Evolutionary conservation across 2,888 invertebrate genomes (phyloP).

Genomic region (Scaptodrosophila latifasciaeformis): DNA sequence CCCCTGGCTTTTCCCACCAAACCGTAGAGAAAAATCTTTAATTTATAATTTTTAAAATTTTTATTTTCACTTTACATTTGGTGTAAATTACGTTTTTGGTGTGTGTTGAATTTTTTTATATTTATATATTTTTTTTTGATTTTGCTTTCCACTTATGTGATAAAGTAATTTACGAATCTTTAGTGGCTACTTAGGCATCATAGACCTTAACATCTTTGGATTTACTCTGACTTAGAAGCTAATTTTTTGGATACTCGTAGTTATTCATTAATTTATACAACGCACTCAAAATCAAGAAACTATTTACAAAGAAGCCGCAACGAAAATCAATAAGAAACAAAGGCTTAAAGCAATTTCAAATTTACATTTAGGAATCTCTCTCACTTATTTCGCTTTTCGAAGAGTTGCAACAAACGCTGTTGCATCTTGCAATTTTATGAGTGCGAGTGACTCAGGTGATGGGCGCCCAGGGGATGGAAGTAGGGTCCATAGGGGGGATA

Average conservation of each 20-base stretch:
- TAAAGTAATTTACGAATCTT: constrained; percentile 18
- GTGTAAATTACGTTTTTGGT: constrained; percentile 35
- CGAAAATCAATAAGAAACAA: constrained; percentile 15
- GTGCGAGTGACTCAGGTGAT: constrained; percentile 80
- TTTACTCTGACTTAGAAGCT: neutral
- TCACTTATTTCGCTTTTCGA: constrained; percentile 64
- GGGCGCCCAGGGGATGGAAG: constrained; percentile 81
- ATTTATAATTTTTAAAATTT: constrained; percentile 53
- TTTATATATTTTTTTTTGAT: constrained; percentile 44
- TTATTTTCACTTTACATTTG: constrained; percentile 40
- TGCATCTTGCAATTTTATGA: constrained; percentile 76
- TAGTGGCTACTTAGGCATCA: no score
- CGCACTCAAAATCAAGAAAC: constrained; percentile 1
- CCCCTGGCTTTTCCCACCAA: no score
- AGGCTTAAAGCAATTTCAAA: constrained; percentile 28
- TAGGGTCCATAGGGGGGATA: constrained; percentile 82
- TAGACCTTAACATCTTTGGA: constrained; percentile 3
- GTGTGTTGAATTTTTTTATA: constrained; percentile 18
- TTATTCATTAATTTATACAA: constrained; percentile 37
- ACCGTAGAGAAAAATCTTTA: no score
- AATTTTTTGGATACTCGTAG: constrained; percentile 9
- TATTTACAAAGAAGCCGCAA: constrained; percentile 26
- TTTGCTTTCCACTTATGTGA: constrained; percentile 52
- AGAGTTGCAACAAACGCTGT: constrained; percentile 72
- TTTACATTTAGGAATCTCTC: constrained; percentile 20